A percentile compares a stretch with the other conserved stretches of the same genome.
Evolutionary conservation across 64 coral and sea anemone species (phyloP).

Genomic region (Pachyseris speciosa): DNA sequence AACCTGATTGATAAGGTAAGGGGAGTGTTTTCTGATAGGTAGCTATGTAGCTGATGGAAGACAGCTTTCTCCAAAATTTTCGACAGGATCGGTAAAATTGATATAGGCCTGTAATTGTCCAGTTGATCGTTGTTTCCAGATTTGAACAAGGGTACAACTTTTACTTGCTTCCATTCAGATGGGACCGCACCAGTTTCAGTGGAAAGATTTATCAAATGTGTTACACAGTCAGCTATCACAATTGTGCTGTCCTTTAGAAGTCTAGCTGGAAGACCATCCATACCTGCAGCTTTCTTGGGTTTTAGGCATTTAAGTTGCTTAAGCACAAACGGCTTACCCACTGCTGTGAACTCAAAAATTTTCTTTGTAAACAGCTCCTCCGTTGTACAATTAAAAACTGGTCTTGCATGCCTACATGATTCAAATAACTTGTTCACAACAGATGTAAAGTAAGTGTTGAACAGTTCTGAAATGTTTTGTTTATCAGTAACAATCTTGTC

Average conservation of each 20-base stretch:
- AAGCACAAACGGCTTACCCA: not conserved
- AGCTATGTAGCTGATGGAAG: too few relatives aligned
- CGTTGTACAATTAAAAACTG: not conserved
- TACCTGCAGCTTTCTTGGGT: conserved; percentile 6
- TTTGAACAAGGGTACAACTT: not conserved
- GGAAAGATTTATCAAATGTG: not conserved
- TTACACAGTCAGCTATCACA: not conserved
- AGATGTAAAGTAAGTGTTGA: not conserved
- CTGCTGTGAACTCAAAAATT: not conserved
- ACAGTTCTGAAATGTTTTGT: not conserved
- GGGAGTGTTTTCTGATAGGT: too few relatives aligned
- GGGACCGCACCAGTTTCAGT: not conserved
- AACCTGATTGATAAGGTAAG: too few relatives aligned
- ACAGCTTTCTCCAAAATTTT: too few relatives aligned
- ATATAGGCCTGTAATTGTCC: too few relatives aligned
- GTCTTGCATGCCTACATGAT: not conserved
- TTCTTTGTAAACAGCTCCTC: not conserved
- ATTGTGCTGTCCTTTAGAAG: not conserved
- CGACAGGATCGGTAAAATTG: too few relatives aligned
- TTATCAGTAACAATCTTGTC: not conserved
- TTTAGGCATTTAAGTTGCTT: conserved; percentile 1
- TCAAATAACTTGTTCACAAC: not conserved
- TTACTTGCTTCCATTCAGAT: not conserved
- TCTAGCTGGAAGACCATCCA: not conserved
- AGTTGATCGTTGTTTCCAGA: not conserved